Evolutionary conservation across 2,797 vertebrate genomes (phyloP), one percentile per base, ranked within the genome.

Genomic region (Parotocinclus haroldoi): DNA sequence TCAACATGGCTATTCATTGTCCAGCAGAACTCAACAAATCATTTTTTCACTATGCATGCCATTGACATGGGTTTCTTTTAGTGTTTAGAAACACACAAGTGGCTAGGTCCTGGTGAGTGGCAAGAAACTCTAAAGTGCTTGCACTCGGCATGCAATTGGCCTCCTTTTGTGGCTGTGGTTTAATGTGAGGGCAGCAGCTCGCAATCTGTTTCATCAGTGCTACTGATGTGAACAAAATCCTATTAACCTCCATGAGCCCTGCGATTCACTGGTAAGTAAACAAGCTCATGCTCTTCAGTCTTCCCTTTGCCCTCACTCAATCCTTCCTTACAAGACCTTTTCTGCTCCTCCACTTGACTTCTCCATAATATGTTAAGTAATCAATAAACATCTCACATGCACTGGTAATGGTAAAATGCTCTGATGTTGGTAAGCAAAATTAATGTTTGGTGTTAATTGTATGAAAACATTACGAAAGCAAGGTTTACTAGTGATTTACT

Each of bases 161-260:
- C 76, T 49, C 82, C 78, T 83, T 84, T 78, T 82, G 73, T 78
- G 82, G 78, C 69, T 50, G 74, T 66, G 75, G 81, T 70, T 71
- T 67, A 75, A 59, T 76, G 67, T 49, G 58, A 48, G 75, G 79
- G 77, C 78, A 78, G 65, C 63, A 72, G 72, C 80, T 86, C 77
- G 67, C 68, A 55, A 14, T 39, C 58, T 53, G 58, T 68, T 69
- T 67, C 76, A 75, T 69, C 68, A 64, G 63, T 53, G 62, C 71
- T 75, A 78, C 57, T 86, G 78, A 85, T 84, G 85, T 84, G 78
- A 85, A 80, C 79, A 65, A 83, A 89, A 89, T 88, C 86, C 87
- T 73, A 84, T 90, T 90, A 85, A 81, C 81, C 78, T 75, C 73
- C 66, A 7, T 59, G 53, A 71, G 65, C 81, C 74, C 73, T 68